Percentiles rank a stretch among this genome's conserved stretches.
These are phyloP conservation scores for Pseudococcus longispinus DNA, from an alignment of 2,888 invertebrate species.

Conservation along the genomic window DNA sequence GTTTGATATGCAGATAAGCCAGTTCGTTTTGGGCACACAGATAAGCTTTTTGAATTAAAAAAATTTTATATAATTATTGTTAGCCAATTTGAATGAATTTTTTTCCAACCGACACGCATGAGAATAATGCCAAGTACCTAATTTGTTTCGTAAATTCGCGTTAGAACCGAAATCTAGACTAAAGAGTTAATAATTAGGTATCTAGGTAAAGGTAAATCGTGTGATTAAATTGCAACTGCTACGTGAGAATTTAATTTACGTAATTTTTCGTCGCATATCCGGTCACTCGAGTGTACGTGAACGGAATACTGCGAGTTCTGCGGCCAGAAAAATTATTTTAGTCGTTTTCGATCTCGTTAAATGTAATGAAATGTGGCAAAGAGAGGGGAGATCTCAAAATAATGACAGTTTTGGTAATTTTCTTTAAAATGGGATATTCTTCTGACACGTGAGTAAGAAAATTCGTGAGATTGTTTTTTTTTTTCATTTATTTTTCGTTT, in stretches of 20 bases:
- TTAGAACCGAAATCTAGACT: not conserved
- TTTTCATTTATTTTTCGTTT: too few relatives aligned
- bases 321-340: not conserved
- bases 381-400: too few relatives aligned
- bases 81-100: not conserved
- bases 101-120: not conserved
- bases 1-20: not conserved
- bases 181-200: not conserved
- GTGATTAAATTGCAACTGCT: not conserved
- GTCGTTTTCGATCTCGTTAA: too few relatives aligned
- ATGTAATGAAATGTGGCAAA: too few relatives aligned
- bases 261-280: constrained; percentile 13
- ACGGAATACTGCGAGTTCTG: too few relatives aligned
- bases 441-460: too few relatives aligned
- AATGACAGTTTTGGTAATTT: too few relatives aligned
- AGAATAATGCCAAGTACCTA: not conserved
- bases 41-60: not conserved
- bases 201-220: not conserved
- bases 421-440: too few relatives aligned
- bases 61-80: not conserved
- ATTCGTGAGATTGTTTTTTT: too few relatives aligned
- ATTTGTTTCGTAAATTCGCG: constrained; percentile 10
- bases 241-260: not conserved
- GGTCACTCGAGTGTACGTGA: not conserved
- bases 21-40: not conserved